These are phyloP conservation scores for Clepsis dumicolana DNA, from an alignment of 2,888 invertebrate species.

Conservation along the genomic window DNA sequence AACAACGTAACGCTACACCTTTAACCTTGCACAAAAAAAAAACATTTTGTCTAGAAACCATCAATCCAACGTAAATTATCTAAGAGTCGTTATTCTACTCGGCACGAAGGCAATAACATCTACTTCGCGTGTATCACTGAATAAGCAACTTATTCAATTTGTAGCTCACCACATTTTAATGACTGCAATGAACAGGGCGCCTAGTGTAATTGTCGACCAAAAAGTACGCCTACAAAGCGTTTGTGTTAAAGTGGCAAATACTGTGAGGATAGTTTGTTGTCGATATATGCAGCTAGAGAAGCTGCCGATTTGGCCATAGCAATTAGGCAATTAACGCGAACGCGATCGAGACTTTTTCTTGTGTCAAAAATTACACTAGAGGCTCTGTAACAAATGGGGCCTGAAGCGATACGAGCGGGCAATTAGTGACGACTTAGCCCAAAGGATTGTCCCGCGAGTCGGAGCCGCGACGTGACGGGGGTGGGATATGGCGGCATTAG, in stretches of 20 bases:
- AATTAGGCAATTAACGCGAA: too few species aligned
- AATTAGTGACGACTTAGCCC: conserved; percentile 37
- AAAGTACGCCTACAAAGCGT: too few species aligned
- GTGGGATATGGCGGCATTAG: conserved; percentile 59
- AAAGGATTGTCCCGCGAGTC: conserved; percentile 41
- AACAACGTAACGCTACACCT: conserved; percentile 10
- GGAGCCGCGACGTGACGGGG: conserved; percentile 56
- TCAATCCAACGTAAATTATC: background rate
- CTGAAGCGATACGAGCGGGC: conserved; percentile 8
- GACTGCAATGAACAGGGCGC: conserved; percentile 11
- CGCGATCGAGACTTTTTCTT: too few species aligned
- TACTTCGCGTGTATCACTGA: background rate
- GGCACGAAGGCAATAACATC: background rate
- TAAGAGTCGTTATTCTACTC: background rate
- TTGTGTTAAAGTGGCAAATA: too few species aligned
- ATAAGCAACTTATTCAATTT: conserved; percentile 3
- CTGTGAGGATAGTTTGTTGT: too few species aligned
- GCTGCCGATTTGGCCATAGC: too few species aligned
- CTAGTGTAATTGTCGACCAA: too few species aligned
- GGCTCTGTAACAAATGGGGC: background rate
- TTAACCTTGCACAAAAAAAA: background rate
- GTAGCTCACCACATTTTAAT: conserved; percentile 4
- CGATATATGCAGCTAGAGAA: too few species aligned
- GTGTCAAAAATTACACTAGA: too few species aligned
- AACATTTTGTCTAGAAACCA: background rate